phyloP scores from a whole-genome alignment of 2,797 vertebrate species.

The Trichosurus vulpecula region DNA sequence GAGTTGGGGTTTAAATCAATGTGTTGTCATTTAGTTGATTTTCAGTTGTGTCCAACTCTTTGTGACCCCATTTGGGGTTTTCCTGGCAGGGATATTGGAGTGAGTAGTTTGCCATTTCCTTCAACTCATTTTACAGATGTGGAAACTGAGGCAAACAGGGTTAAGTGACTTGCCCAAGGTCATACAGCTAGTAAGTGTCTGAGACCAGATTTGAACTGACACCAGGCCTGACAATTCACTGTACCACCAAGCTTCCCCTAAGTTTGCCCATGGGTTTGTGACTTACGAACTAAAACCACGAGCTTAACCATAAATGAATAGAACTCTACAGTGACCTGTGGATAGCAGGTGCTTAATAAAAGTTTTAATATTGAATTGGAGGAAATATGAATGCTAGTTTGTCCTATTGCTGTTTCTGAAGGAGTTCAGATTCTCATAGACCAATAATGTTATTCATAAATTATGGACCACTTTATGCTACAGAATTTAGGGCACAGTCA shows the following conservation, averaged over 20 bases:
- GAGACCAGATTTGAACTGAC: background rate
- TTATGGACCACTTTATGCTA: slow-evolving; percentile 2
- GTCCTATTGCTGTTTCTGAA: background rate
- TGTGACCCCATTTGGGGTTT: too few relatives aligned
- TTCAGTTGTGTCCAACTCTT: too few relatives aligned
- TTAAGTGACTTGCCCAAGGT: too few relatives aligned
- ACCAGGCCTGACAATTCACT: background rate
- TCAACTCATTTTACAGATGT: too few relatives aligned
- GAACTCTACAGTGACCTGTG: background rate
- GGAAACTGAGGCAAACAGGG: too few relatives aligned
- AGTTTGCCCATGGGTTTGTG: background rate
- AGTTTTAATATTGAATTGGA: background rate
- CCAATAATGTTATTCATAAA: background rate
- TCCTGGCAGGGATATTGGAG: too few relatives aligned
- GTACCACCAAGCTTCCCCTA: too few relatives aligned
- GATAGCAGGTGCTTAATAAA: background rate
- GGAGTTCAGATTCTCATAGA: background rate
- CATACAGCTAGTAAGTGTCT: too few relatives aligned
- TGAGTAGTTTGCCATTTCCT: too few relatives aligned
- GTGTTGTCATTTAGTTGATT: too few relatives aligned
- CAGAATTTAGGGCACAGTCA: background rate
- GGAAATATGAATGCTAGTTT: background rate
- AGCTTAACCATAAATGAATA: background rate
- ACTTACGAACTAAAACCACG: background rate
- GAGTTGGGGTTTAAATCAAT: too few relatives aligned